Evolutionary conservation across 2,888 invertebrate species (phyloP).

Genomic region (Thumatha senex): DNA sequence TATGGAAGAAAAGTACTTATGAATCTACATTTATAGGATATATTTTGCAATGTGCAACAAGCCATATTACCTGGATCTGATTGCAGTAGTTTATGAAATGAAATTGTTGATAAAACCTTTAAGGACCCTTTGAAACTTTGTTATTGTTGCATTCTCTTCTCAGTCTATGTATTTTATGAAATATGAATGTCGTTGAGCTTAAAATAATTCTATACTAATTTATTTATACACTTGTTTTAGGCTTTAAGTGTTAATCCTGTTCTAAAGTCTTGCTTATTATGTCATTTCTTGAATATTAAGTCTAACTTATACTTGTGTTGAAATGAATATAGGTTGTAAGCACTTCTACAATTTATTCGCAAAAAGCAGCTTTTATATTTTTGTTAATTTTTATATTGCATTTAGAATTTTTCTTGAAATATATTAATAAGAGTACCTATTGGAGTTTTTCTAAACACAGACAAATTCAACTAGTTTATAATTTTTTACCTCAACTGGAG

Average conservation of each 20-base stretch:
- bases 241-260: constrained; percentile 19
- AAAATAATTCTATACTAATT: constrained; percentile 16
- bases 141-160: constrained; percentile 13
- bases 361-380: constrained; percentile 6
- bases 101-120: background rate
- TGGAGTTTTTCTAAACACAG: background rate
- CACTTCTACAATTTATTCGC: constrained; percentile 4
- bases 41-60: constrained; percentile 23
- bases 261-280: constrained; percentile 34
- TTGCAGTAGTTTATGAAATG: constrained; percentile 5
- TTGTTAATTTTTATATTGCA: constrained; percentile 32
- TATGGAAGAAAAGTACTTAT: constrained; percentile 45
- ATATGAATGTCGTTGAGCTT: constrained; percentile 16
- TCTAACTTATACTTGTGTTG: constrained; percentile 22
- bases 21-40: constrained; percentile 36
- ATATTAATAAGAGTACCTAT: constrained; percentile 11
- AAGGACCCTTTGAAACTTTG: constrained; percentile 13
- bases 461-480: too few relatives aligned
- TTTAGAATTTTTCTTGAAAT: constrained; percentile 27
- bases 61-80: constrained; percentile 24
- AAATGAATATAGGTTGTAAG: constrained; percentile 12
- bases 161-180: constrained; percentile 1
- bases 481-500: too few relatives aligned
- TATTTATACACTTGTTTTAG: constrained; percentile 32
- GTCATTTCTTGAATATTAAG: constrained; percentile 10